Base-by-base conservation (phyloP, 1,140 invertebrate species). In the Musca domestica region DNA sequence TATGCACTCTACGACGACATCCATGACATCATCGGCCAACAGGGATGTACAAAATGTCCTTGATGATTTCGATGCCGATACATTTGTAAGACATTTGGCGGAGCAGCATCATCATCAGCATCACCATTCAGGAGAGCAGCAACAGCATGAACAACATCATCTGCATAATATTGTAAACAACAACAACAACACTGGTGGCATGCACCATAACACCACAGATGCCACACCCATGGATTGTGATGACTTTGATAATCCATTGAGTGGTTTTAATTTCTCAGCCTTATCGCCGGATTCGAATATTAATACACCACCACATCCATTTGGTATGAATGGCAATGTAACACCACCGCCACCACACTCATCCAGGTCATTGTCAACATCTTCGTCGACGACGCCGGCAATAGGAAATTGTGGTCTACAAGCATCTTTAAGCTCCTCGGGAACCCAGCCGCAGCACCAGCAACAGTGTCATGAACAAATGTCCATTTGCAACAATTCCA, bases 161-260 rank as follows among this genome's bases (percentile, higher is more conserved):
- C 25, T 34, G n/a, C n/a, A n/a, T n/a, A n/a, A n/a, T n/a, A n/a
- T n/a, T n/a, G n/a, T 54, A 27, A 69, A n/a, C 68, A 67, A 4
- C 65, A 66, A 19, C 66, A 67, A 4, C 19, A 48, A 41, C 27
- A 64, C 19, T 48, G 17, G 3, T 20, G 17, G 10, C 47, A 66
- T 19, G n/a, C 17, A 41, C n/a, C 63, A 52, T n/a, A 52, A 64
- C 15, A 41, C 25, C 17, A 30, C 51, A 15, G 63, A 41, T 49
- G 54, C 73, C 52, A 81, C 77, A 3, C 79, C 80, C 15, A 81
- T 81, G 80, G 80, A 81, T 67, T 81, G 78, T 67, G 80, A 81
- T 67, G 79, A 81, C 66, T 81, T 81, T 46, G 80, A 81, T 66
- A 80, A 75, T 72, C 76, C 77, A 17, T 67, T 81, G 14, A 74